A percentile compares a stretch with the other conserved stretches of the same genome.
phyloP scores from a whole-genome alignment of 1,140 invertebrate species.

The Lineus longissimus region DNA sequence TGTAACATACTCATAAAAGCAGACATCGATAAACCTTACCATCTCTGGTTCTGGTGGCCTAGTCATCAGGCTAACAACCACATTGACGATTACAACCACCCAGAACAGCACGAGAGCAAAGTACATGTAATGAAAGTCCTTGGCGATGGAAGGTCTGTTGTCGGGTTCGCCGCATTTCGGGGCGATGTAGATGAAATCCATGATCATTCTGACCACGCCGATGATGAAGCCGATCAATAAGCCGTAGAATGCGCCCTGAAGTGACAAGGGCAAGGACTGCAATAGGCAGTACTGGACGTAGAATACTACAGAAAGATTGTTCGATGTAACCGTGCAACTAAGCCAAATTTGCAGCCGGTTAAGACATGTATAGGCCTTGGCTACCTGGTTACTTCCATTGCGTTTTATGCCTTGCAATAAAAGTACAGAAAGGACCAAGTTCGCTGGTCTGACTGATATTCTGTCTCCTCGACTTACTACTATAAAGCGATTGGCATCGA shows the following conservation, averaged over 20 bases:
- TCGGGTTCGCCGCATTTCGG: conserved; percentile 49
- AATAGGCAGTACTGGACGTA: conserved; percentile 24
- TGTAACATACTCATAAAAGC: too few relatives aligned
- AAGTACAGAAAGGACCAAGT: too few relatives aligned
- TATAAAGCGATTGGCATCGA: too few relatives aligned
- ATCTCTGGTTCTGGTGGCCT: conserved; percentile 39
- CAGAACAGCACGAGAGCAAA: conserved; percentile 55
- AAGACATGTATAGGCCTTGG: too few relatives aligned
- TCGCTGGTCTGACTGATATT: too few relatives aligned
- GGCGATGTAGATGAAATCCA: conserved; percentile 48
- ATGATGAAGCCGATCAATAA: conserved; percentile 43
- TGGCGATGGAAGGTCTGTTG: conserved; percentile 47
- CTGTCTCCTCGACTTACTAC: too few relatives aligned
- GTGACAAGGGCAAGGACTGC: conserved; percentile 46
- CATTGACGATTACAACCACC: conserved; percentile 46
- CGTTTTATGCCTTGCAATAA: too few relatives aligned
- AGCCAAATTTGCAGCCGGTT: too few relatives aligned
- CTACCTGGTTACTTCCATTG: too few relatives aligned
- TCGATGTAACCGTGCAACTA: too few relatives aligned
- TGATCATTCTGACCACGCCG: conserved; percentile 45
- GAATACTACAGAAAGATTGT: too few relatives aligned
- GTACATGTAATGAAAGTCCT: conserved; percentile 58
- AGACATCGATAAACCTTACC: too few relatives aligned
- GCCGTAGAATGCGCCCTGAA: conserved; percentile 48
- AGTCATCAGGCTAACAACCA: conserved; percentile 53